phyloP scores from a whole-genome alignment of 1,140 invertebrate species.

The Aphelenchoides avenae region DNA sequence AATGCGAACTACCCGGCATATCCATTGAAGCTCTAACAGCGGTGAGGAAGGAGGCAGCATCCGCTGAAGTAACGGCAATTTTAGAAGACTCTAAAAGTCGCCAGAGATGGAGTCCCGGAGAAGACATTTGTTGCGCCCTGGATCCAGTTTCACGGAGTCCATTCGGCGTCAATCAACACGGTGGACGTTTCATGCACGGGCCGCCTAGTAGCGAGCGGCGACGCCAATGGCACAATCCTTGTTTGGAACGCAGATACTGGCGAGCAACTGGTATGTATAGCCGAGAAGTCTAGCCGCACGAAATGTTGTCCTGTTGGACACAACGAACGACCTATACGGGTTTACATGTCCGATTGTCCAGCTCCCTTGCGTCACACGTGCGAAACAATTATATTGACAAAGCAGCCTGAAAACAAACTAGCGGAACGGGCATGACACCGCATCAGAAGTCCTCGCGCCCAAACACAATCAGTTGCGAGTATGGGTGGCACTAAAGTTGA shows the following conservation, averaged over 20 bases:
- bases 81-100: not conserved
- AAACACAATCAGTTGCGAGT: too few relatives aligned
- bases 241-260: conserved; percentile 14
- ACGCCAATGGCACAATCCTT: not conserved
- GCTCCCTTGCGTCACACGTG: too few relatives aligned
- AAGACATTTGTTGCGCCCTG: conserved; percentile 11
- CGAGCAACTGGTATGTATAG: conserved; percentile 1
- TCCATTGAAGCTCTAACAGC: too few relatives aligned
- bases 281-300: too few relatives aligned
- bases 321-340: not conserved
- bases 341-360: not conserved
- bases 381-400: too few relatives aligned
- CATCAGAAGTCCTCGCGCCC: too few relatives aligned
- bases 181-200: conserved; percentile 7
- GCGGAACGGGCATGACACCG: too few relatives aligned
- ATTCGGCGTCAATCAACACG: conserved; percentile 1
- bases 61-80: not conserved
- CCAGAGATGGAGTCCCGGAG: not conserved
- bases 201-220: conserved; percentile 7
- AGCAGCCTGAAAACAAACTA: too few relatives aligned
- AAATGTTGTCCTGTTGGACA: too few relatives aligned
- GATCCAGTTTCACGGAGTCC: conserved; percentile 9
- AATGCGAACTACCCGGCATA: not conserved
- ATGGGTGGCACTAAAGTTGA: too few relatives aligned
- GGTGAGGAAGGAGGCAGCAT: too few relatives aligned